phyloP scores from a whole-genome alignment of 2,113 vertebrate species.

The Psilopsiagon aymara region DNA sequence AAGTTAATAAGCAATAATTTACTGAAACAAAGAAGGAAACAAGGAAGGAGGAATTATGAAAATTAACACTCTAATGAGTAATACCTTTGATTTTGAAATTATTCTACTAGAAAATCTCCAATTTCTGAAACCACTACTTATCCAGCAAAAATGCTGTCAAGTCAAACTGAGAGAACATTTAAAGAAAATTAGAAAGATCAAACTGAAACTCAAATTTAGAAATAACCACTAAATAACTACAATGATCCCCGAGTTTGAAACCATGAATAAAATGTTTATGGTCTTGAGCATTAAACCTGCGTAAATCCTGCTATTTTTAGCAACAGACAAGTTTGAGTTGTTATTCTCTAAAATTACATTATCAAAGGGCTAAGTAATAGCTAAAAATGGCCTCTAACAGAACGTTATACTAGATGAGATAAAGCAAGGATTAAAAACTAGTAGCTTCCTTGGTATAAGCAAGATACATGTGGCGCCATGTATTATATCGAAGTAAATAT shows the following conservation, averaged over 20 bases:
- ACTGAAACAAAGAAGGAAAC: not conserved
- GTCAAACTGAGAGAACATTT: not conserved
- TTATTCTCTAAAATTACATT: not conserved
- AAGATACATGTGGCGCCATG: not conserved
- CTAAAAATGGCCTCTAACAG: not conserved
- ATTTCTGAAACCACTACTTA: not conserved
- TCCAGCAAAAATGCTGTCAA: not conserved
- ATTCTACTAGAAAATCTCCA: not conserved
- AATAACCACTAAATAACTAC: not conserved
- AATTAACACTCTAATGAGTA: not conserved
- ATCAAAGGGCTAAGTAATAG: not conserved
- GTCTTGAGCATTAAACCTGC: not conserved
- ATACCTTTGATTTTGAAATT: not conserved
- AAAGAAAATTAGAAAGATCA: not conserved
- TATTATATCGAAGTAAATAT: not conserved
- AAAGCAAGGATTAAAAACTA: not conserved
- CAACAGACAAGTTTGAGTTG: not conserved
- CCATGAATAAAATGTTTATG: not conserved
- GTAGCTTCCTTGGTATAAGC: not conserved
- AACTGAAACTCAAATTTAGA: not conserved
- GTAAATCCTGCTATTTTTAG: not conserved
- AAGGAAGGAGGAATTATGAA: not conserved
- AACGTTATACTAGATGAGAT: not conserved
- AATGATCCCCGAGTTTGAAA: not conserved
- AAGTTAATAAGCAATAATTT: not conserved